Percentiles rank a stretch among this genome's conserved stretches.
Evolutionary conservation across 2,888 invertebrate genomes (phyloP).

Genomic region (Therioaphis trifolii): DNA sequence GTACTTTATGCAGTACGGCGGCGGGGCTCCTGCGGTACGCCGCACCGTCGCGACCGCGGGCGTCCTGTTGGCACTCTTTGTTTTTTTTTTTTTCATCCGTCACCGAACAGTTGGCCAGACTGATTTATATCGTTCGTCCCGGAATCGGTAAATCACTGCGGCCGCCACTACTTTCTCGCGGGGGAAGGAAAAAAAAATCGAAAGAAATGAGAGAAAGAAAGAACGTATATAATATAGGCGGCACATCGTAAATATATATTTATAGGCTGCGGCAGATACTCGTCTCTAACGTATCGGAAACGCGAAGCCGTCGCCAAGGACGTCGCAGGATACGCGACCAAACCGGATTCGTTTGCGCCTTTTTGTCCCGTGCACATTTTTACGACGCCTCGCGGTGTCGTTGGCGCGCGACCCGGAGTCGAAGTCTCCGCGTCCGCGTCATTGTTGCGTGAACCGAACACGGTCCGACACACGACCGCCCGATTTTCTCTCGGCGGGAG

Average conservation of each 20-base stretch:
- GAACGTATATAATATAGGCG: not conserved
- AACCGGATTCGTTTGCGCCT: not conserved
- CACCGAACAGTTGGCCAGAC: not conserved
- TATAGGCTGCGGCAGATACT: not conserved
- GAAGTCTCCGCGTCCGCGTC: too few relatives aligned
- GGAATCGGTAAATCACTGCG: not conserved
- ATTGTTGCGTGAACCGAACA: too few relatives aligned
- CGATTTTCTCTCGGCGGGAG: too few relatives aligned
- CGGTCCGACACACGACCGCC: too few relatives aligned
- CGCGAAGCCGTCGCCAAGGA: not conserved
- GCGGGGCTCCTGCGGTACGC: not conserved
- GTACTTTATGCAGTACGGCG: not conserved
- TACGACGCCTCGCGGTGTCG: not conserved
- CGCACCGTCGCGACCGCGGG: not conserved
- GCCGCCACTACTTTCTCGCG: slow-evolving; percentile 1
- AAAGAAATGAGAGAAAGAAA: too few relatives aligned
- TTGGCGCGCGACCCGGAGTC: not conserved
- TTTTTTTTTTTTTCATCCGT: not conserved
- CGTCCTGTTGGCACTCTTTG: not conserved
- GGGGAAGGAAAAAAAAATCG: not conserved
- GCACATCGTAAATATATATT: not conserved
- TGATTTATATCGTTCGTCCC: not conserved
- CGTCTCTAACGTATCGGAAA: not conserved
- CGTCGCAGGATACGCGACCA: not conserved
- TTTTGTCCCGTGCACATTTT: not conserved